Percentiles rank a stretch among this genome's conserved stretches.
Evolutionary conservation across 2,113 vertebrate species (phyloP).

Genomic region (Syngnathoides biaculeatus): DNA sequence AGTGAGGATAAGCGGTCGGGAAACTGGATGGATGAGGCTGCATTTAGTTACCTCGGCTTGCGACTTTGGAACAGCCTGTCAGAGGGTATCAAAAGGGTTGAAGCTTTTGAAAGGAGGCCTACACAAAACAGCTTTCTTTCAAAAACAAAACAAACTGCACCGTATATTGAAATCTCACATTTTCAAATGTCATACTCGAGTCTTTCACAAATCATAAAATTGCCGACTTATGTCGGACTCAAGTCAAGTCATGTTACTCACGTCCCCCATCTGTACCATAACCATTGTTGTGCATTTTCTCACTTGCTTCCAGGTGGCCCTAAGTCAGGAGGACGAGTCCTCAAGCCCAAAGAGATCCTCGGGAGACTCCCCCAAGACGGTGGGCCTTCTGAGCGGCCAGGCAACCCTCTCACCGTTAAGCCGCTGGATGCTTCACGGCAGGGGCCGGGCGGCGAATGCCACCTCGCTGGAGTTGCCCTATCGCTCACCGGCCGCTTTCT

Average conservation of each 20-base stretch:
- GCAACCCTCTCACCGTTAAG: slow-evolving; percentile 72
- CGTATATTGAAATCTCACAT: background rate
- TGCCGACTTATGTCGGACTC: background rate
- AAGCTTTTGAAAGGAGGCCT: too few species aligned
- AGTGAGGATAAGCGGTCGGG: too few species aligned
- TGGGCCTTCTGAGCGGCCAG: slow-evolving; percentile 71
- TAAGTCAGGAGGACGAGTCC: slow-evolving; percentile 71
- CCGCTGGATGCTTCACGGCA: slow-evolving; percentile 77
- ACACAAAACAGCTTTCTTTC: too few species aligned
- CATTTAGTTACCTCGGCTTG: too few species aligned
- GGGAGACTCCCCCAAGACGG: slow-evolving; percentile 65
- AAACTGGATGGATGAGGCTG: too few species aligned
- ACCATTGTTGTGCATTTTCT: slow-evolving; percentile 33
- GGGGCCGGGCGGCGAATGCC: slow-evolving; percentile 72
- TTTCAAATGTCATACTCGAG: background rate
- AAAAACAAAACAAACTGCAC: background rate
- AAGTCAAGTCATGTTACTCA: background rate
- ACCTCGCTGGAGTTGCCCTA: slow-evolving; percentile 80
- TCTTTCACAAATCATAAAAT: background rate
- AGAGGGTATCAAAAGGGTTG: too few species aligned
- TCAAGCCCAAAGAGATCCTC: slow-evolving; percentile 61
- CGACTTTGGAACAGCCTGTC: too few species aligned
- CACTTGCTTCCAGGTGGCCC: slow-evolving; percentile 62
- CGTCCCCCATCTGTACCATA: slow-evolving; percentile 34
- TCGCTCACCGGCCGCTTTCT: slow-evolving; percentile 73